Percentiles rank a stretch among this genome's conserved stretches.
These are phyloP conservation scores for Branchipolynoe longqiensis DNA, from an alignment of 2,888 invertebrate species.

Conservation along the genomic window DNA sequence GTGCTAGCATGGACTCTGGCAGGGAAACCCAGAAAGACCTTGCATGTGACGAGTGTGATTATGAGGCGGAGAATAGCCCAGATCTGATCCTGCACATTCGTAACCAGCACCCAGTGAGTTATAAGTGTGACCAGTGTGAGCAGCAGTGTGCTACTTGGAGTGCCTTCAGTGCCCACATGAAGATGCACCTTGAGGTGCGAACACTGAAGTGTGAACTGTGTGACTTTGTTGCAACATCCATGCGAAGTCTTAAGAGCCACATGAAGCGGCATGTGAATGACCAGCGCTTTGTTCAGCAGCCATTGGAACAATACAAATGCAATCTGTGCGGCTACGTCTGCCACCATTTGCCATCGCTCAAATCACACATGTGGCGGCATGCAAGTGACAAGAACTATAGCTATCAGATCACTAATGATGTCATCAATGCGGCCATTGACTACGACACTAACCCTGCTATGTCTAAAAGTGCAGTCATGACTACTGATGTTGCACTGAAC, in stretches of 20 bases:
- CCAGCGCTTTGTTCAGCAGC: constrained; percentile 80
- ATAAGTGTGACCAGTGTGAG: constrained; percentile 63
- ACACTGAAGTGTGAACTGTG: constrained; percentile 77
- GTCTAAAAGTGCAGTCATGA: not conserved
- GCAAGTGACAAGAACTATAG: constrained; percentile 80
- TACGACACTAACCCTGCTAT: constrained; percentile 68
- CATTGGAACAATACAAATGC: constrained; percentile 81
- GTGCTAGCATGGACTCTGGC: not conserved
- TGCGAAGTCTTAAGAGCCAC: constrained; percentile 80
- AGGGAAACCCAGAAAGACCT: not conserved
- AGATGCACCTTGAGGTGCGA: constrained; percentile 20
- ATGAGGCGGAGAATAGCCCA: constrained; percentile 44
- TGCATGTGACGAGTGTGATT: constrained; percentile 64
- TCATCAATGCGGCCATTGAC: constrained; percentile 80
- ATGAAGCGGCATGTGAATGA: constrained; percentile 81
- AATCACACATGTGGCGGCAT: constrained; percentile 82
- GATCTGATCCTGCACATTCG: constrained; percentile 8
- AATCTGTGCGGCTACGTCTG: constrained; percentile 81
- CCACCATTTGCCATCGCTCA: constrained; percentile 81
- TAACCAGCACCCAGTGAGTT: constrained; percentile 1
- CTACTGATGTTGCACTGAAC: no score
- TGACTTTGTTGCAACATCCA: constrained; percentile 79
- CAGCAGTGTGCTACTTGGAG: constrained; percentile 51
- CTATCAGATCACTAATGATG: constrained; percentile 79
- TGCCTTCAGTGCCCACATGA: constrained; percentile 50